Base-by-base conservation (phyloP, 2,113 vertebrate genomes). In the Nothobranchius kuhntae region DNA sequence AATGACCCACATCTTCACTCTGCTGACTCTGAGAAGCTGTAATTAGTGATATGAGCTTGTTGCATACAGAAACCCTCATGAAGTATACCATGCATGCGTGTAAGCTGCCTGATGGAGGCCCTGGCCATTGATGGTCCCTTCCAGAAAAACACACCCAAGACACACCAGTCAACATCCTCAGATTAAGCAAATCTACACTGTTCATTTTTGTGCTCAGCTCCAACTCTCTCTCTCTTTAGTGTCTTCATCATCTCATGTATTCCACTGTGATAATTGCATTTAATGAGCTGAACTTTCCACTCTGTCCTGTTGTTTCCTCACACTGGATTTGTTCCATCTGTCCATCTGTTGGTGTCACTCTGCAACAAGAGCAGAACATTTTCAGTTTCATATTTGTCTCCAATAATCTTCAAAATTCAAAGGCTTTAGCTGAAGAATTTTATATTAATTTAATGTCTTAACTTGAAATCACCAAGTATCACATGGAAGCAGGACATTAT, bases 1-100 rank as follows among this genome's bases (percentile, higher is more conserved):
- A 61, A 75, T 61, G 72, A 70, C 76, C 81, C 69, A 81, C 73
- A 81, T 85, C 66, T 65, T 57, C 52, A 17, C 80, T 71, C 57
- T 75, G 70, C 68, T 71, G 67, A 81, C 70, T 76, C 7, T 1
- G 51, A 72, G 62, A 58, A 78, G 65, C 65, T 66, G 24, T 72
- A 78, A 81, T 85, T 82, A 76, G 65, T 55, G 45, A 68, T 52
- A 61, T 2, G 11, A 35, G 30, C 71, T 56, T 55, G 73, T 73
- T 77, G 69, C n/a, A 64, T 46, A 64, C 61, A 56, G 12, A 36
- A 1, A 7, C 48, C 57, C 53, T 73, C 53, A 50, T 68, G 40
- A 57, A 64, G 77, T 69, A 71, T 57, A 30, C 17, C 15, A 9
- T 63, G 26, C 52, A 56, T 59, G 53, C 12, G 12, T 66, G 26